A percentile compares a stretch with the other conserved stretches of the same genome.
phyloP scores from a whole-genome alignment of 2,888 invertebrate genomes.

The Folsomia manolachei region DNA sequence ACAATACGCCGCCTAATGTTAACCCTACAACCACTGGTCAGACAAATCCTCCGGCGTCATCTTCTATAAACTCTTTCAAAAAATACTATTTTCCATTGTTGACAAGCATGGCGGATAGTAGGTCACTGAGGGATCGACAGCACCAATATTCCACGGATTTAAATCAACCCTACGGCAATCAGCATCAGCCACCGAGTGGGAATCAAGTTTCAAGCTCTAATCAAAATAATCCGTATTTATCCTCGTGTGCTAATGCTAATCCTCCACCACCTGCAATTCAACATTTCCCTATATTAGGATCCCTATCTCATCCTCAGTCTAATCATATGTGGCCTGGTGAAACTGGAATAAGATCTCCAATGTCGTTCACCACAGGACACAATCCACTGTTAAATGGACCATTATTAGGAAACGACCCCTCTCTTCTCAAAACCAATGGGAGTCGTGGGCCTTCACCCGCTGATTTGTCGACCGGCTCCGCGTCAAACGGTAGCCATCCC shows the following conservation, averaged over 20 bases:
- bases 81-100: conserved; percentile 39
- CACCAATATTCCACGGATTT: not conserved
- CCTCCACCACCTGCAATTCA: not conserved
- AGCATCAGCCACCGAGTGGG: not conserved
- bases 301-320: conserved; percentile 7
- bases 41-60: not conserved
- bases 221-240: conserved; percentile 9
- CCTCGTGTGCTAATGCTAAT: no score
- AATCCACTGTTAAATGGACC: conserved; percentile 6
- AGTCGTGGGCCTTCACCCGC: not conserved
- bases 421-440: not conserved
- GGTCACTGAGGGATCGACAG: conserved; percentile 19
- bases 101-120: conserved; percentile 32
- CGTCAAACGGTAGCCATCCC: not conserved
- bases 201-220: not conserved
- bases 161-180: not conserved
- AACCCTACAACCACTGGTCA: conserved; percentile 17
- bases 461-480: not conserved
- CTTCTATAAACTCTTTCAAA: conserved; percentile 30
- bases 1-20: not conserved
- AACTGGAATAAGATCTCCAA: conserved; percentile 2
- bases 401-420: conserved; percentile 5
- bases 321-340: not conserved
- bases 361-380: not conserved
- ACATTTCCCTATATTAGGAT: conserved; percentile 2